A percentile compares a stretch with the other conserved stretches of the same genome.
Evolutionary conservation across 2,113 vertebrate species (phyloP).

Genomic region (Python bivittatus): DNA sequence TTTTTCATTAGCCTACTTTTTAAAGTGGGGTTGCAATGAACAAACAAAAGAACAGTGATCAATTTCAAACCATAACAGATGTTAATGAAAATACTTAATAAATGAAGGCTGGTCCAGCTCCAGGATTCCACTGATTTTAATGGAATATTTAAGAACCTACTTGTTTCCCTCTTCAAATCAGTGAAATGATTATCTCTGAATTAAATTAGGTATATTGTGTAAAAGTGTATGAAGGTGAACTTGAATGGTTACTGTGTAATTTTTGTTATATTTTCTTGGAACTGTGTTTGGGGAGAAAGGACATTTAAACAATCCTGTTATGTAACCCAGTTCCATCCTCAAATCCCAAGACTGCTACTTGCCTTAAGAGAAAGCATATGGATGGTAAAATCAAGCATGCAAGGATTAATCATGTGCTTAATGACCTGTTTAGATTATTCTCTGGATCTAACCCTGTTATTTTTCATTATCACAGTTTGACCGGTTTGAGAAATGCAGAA

Average conservation of each 20-base stretch:
- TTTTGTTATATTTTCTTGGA: background rate
- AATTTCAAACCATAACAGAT: background rate
- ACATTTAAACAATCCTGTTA: background rate
- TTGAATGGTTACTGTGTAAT: background rate
- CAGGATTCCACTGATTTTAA: background rate
- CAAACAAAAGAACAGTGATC: background rate
- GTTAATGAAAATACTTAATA: background rate
- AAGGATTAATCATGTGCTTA: background rate
- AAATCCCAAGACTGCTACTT: background rate
- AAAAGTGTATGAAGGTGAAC: background rate
- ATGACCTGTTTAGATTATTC: background rate
- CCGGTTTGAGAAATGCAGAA: background rate
- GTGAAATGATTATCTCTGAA: background rate
- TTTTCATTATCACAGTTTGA: background rate
- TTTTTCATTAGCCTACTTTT: background rate
- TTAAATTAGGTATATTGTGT: background rate
- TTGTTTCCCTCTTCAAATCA: background rate
- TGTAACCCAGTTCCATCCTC: background rate
- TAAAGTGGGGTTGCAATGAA: background rate
- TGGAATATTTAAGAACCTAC: background rate
- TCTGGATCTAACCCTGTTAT: background rate
- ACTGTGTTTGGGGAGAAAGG: background rate
- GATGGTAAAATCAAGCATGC: background rate
- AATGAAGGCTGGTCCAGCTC: background rate
- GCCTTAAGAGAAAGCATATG: background rate